Conservation (phyloP, 1,140 invertebrate genomes). For the Vanessa tameamea region DNA sequence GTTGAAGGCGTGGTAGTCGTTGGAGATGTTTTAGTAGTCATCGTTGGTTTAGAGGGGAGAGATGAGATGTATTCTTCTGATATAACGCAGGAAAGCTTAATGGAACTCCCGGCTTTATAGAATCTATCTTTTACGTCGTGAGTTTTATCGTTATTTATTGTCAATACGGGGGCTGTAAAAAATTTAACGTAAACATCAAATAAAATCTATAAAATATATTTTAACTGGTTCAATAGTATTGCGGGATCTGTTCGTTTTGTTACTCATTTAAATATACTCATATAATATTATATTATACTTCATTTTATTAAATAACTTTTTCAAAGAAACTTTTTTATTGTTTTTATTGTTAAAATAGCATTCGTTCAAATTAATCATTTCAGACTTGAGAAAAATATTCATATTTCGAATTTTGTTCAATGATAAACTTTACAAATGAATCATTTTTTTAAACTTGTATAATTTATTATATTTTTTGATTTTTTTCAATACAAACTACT, state of each 20-base stretch:
- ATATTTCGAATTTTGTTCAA: no score
- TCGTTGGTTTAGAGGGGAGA: conserved; percentile 60
- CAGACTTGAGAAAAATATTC: no score
- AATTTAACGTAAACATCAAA: conserved; percentile 35
- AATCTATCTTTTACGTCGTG: conserved; percentile 85
- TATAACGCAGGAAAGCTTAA: conserved; percentile 84
- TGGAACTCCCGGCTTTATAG: conserved; percentile 87
- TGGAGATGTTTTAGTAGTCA: conserved; percentile 49
- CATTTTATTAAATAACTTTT: no score
- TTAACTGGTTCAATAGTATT: conserved; percentile 12
- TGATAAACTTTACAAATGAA: no score
- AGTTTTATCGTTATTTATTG: conserved; percentile 85
- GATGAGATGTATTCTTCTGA: conserved; percentile 64
- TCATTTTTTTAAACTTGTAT: no score
- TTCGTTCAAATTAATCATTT: no score
- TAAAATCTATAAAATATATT: conserved; percentile 20
- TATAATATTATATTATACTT: no score
- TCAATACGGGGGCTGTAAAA: conserved; percentile 83
- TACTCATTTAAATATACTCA: no score
- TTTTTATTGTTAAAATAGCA: no score
- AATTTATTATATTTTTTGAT: no score
- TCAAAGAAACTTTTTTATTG: no score
- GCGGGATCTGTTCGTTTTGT: conserved; percentile 1
- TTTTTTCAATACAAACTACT: no score
- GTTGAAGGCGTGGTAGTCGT: conserved; percentile 51